A percentile compares a stretch with the other conserved stretches of the same genome.
phyloP scores from a whole-genome alignment of 2,888 invertebrate genomes.

The Drosophila kanekoi region DNA sequence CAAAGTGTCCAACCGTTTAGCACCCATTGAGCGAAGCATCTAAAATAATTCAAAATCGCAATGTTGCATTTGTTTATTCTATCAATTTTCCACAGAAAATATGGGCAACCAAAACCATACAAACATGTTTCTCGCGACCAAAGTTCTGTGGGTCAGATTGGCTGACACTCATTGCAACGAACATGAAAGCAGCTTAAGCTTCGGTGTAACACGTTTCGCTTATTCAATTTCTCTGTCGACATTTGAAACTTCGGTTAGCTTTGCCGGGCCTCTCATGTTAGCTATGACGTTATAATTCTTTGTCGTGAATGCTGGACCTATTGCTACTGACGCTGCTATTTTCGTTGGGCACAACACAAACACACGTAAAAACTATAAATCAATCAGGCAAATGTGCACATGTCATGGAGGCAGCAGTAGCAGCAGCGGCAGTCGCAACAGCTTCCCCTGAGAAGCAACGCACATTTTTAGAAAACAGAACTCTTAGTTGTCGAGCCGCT shows the following conservation, averaged over 20 bases:
- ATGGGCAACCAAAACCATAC: constrained; percentile 10
- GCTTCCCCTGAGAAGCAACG: constrained; percentile 15
- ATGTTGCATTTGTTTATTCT: constrained; percentile 28
- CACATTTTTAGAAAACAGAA: constrained; percentile 28
- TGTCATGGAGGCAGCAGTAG: constrained; percentile 64
- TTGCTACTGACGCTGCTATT: constrained; percentile 9
- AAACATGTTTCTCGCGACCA: constrained; percentile 17
- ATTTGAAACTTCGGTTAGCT: constrained; percentile 25
- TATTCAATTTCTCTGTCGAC: constrained; percentile 69
- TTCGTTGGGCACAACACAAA: constrained; percentile 36
- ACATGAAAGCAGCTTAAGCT: constrained; percentile 40
- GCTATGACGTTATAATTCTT: constrained; percentile 28
- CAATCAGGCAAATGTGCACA: constrained; percentile 79
- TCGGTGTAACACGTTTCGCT: constrained; percentile 72
- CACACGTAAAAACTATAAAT: constrained; percentile 73
- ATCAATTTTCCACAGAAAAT: constrained; percentile 31
- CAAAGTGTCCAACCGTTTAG: background rate
- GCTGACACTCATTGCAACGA: constrained; percentile 37
- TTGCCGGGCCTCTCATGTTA: constrained; percentile 24
- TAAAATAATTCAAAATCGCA: constrained; percentile 63
- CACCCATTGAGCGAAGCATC: constrained; percentile 8
- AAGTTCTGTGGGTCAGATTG: constrained; percentile 51
- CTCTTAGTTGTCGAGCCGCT: background rate
- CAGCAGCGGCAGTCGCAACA: constrained; percentile 18
- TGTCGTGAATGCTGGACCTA: constrained; percentile 29